Percentiles rank a stretch among this genome's conserved stretches.
These are phyloP conservation scores for Labia minor DNA, from an alignment of 2,888 invertebrate species.

Conservation along the genomic window DNA sequence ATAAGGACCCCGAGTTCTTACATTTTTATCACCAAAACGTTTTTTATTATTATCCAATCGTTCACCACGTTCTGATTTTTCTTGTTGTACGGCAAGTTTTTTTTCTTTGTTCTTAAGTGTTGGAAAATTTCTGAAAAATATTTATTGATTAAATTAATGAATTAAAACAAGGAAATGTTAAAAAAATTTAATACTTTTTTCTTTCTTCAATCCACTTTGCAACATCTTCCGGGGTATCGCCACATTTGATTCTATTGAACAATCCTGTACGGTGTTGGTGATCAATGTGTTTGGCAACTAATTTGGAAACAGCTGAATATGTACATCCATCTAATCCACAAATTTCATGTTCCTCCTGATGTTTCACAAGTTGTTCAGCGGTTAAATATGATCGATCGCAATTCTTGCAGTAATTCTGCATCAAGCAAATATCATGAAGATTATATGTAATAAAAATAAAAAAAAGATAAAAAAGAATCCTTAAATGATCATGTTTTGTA, in stretches of 20 bases:
- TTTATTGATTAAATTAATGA: not conserved
- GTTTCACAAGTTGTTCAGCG: conserved; percentile 48
- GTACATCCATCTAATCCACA: conserved; percentile 73
- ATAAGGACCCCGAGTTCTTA: not conserved
- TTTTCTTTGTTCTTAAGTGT: conserved; percentile 51
- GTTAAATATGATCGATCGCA: conserved; percentile 66
- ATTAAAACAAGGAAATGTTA: not conserved
- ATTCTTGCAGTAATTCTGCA: conserved; percentile 55
- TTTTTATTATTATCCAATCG: conserved; percentile 43
- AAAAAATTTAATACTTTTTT: conserved; percentile 45
- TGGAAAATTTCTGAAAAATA: conserved; percentile 51
- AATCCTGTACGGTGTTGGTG: conserved; percentile 77
- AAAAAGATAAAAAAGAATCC: conserved; percentile 19
- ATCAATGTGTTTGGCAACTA: conserved; percentile 68
- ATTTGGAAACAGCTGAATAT: conserved; percentile 65
- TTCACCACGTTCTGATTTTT: conserved; percentile 64
- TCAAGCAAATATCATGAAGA: conserved; percentile 18
- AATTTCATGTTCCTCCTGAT: conserved; percentile 61
- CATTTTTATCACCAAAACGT: conserved; percentile 32
- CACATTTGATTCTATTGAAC: conserved; percentile 62
- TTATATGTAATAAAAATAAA: conserved; percentile 16
- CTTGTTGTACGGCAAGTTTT: conserved; percentile 49
- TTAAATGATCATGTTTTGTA: conserved; percentile 13
- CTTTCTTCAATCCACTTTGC: conserved; percentile 75
- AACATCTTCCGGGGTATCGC: conserved; percentile 70